Conservation (phyloP, 2,888 invertebrate species). For the Gibbula magus region DNA sequence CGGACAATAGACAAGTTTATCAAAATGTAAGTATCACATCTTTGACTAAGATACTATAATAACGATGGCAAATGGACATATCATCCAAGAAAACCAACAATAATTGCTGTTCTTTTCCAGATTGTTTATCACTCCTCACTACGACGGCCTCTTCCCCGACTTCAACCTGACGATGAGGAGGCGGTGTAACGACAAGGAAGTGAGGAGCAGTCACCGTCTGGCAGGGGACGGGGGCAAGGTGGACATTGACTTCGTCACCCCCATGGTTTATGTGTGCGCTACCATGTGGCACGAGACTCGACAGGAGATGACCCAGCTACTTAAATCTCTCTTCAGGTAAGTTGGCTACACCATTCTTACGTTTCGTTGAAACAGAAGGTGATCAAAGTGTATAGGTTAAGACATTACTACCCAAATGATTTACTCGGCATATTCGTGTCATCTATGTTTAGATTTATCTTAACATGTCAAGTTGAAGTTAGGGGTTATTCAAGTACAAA, state of each 20-base stretch:
- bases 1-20: too few species aligned
- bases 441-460: too few species aligned
- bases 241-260: slow-evolving; percentile 50
- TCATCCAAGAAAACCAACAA: not conserved
- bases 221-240: slow-evolving; percentile 55
- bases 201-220: slow-evolving; percentile 54
- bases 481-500: too few species aligned
- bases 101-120: slow-evolving; percentile 38
- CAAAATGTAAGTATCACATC: too few species aligned
- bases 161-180: slow-evolving; percentile 96
- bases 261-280: slow-evolving; percentile 91
- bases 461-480: too few species aligned
- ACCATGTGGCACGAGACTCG: slow-evolving; percentile 99
- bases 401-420: too few species aligned
- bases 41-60: too few species aligned
- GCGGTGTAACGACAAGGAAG: slow-evolving; percentile 87
- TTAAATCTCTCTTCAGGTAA: slow-evolving; percentile 84
- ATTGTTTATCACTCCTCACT: slow-evolving; percentile 75
- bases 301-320: slow-evolving; percentile 82
- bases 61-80: not conserved
- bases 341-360: too few species aligned
- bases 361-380: too few species aligned
- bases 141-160: slow-evolving; percentile 92
- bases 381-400: too few species aligned
- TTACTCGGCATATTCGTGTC: too few species aligned